A percentile compares a stretch with the other conserved stretches of the same genome.
These are phyloP conservation scores for Vanacampus margaritifer DNA, from an alignment of 2,113 vertebrate species.

Conservation along the genomic window DNA sequence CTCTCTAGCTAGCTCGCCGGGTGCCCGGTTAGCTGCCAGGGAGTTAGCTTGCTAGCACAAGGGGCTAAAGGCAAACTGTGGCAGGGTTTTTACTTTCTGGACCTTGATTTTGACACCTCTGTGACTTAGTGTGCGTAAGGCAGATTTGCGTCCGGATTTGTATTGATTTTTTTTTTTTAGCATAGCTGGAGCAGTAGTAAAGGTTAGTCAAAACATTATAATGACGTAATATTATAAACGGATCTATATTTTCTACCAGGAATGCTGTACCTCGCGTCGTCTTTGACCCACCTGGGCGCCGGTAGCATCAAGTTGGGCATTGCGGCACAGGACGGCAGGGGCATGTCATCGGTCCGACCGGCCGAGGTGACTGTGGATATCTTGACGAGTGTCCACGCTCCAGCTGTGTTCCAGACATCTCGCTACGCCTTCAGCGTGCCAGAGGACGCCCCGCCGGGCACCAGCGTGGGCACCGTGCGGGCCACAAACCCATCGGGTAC, in stretches of 20 bases:
- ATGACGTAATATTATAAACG: no score
- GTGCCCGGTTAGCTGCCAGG: no score
- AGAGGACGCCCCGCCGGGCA: slow-evolving; percentile 77
- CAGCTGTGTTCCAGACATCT: slow-evolving; percentile 81
- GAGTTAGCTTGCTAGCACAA: no score
- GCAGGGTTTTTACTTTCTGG: no score
- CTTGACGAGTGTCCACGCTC: slow-evolving; percentile 69
- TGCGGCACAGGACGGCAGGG: slow-evolving; percentile 79
- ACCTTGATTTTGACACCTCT: no score
- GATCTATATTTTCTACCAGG: slow-evolving; percentile 72
- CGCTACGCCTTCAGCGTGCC: slow-evolving; percentile 79
- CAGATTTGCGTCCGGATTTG: slow-evolving; percentile 30
- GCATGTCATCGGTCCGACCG: slow-evolving; percentile 66
- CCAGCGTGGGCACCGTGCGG: slow-evolving; percentile 76
- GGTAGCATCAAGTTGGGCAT: slow-evolving; percentile 71
- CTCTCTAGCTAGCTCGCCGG: no score
- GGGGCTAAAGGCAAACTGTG: no score
- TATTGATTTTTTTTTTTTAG: neutral
- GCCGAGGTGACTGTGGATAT: slow-evolving; percentile 81
- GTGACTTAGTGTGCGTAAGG: slow-evolving; percentile 48
- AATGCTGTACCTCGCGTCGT: slow-evolving; percentile 78
- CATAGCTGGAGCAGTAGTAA: neutral
- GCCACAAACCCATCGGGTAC: slow-evolving; percentile 76
- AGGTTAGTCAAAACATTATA: slow-evolving; percentile 24
- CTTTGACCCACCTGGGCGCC: slow-evolving; percentile 71